Evolutionary conservation across 2,888 invertebrate genomes (phyloP), one percentile per base, ranked within the genome.

Genomic region (Aspidapion aeneum): DNA sequence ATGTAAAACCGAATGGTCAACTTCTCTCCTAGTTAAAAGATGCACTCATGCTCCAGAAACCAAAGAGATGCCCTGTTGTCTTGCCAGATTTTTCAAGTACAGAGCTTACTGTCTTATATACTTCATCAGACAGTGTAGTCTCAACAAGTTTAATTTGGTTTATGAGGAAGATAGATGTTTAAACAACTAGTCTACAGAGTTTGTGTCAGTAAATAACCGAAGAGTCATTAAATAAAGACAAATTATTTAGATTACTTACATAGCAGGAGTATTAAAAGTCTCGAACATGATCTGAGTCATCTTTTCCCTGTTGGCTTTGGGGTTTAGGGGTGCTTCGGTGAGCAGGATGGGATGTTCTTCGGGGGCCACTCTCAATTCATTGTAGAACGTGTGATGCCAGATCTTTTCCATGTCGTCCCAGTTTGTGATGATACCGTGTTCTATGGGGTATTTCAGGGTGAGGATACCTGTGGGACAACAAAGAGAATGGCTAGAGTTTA

Each of bases 331-430:
- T 75, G 94, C 93, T 83, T 94, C 94, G 68, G 94, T 94, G 77
- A 93, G 85, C 74, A 94, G 86, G 77, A 94, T 91, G 77, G 93
- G 93, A 86, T 96, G 95, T 84, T 96, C 95, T 84, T 96, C 95
- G 64, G 93, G 93, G 77, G 93, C 93, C 78, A 93, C 93, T 78
- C 93, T 87, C 83, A 94, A 87, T 83, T 92, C 91, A 82, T 93
- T 93, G 90, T 93, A 93, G 89, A 93, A 93, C 81, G 93, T 92
- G 86, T 93, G 93, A 82, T 93, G 73, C 92, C 93, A 93, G 86
- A 93, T 93, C 85, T 93, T 93, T 84, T 93, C 93, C 93, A 93
- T 93, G 78, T 93, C 93, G 77, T 93, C 92, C 93, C 93, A 93
- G 87, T 93, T 93, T 85, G 92, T 93, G 84, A 93, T 90, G 85